These are phyloP conservation scores for Caenorhabditis sp. DNA, from an alignment of 2,888 invertebrate genomes.

Conservation along the genomic window DNA sequence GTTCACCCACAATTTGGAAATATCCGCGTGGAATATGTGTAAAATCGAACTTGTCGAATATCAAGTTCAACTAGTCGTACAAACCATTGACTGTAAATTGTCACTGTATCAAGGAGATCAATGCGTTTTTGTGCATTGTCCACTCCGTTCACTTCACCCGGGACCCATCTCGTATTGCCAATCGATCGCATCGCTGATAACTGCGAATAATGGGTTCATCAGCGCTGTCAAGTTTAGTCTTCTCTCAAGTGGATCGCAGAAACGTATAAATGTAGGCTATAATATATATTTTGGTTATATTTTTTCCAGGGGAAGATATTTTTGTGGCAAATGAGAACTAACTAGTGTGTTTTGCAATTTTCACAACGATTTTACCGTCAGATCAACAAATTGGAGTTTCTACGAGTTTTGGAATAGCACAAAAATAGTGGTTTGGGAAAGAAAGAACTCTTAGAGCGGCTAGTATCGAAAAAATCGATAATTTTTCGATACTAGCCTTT, in stretches of 20 bases:
- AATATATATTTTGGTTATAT: background rate
- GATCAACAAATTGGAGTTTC: too few species aligned
- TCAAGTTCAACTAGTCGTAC: conserved; percentile 37
- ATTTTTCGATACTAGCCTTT: too few species aligned
- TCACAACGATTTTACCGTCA: too few species aligned
- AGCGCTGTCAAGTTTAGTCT: conserved; percentile 43
- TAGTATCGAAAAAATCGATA: too few species aligned
- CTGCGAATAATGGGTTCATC: conserved; percentile 37
- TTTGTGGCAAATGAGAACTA: too few species aligned
- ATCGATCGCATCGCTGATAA: conserved; percentile 27
- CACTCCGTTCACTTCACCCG: conserved; percentile 44
- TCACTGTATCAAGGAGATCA: conserved; percentile 45
- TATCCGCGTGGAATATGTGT: conserved; percentile 49
- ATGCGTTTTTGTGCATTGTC: conserved; percentile 35
- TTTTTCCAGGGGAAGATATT: too few species aligned
- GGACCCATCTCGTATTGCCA: conserved; percentile 45
- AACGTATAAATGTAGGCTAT: conserved; percentile 39
- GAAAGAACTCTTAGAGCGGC: background rate
- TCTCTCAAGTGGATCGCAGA: conserved; percentile 33
- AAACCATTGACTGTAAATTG: conserved; percentile 47
- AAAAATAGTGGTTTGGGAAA: too few species aligned
- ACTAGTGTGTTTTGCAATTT: too few species aligned
- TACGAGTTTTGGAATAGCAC: too few species aligned
- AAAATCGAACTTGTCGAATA: conserved; percentile 11
- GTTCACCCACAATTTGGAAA: conserved; percentile 37